Evolutionary conservation across 2,113 vertebrate species (phyloP), one percentile per base, ranked within the genome.

Genomic region (Potamarius usumacintae): DNA sequence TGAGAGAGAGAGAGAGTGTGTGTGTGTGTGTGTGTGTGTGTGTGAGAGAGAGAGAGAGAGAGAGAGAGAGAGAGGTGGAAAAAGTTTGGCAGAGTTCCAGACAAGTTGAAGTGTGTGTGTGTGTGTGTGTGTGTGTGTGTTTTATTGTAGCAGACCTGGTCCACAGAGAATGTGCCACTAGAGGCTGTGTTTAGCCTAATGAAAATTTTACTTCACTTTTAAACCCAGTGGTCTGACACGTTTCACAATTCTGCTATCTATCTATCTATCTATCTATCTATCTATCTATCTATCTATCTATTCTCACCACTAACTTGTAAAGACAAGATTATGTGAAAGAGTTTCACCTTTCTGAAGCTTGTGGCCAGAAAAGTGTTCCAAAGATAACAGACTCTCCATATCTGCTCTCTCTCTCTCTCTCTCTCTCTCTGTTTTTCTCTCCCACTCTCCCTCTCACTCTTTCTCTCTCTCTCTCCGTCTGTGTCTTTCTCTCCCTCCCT

Each of bases 1-100:
- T 92, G 88, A 88, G 42, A 42, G 42, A 42, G 42, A 42, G 34
- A 42, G 34, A 3, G 34, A 3, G 88, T 50, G 42, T 84, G 85
- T 90, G 86, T 82, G 84, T 88, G 88, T 89, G 55, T 79, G 85
- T 83, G 84, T 79, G 89, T 85, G 87, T 87, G n/a, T n/a, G n/a
- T n/a, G n/a, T n/a, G 65, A 84, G 79, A 82, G n/a, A 53, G 8
- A 78, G 76, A 81, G 50, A 71, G 82, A n/a, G 48, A 77, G 65
- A 84, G 79, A 82, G n/a, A 53, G 8, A 78, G 76, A 81, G 50
- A 71, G 82, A n/a, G 48, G 42, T 60, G 58, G n/a, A 50, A 80
- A 60, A 86, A 86, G 81, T 25, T 20, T 85, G 88, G 82, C 63
- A 84, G 76, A 53, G 78, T 85, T 50, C 81, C 89, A 85, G 55